phyloP scores from a whole-genome alignment of 2,888 invertebrate genomes.

The Drosophila testacea region DNA sequence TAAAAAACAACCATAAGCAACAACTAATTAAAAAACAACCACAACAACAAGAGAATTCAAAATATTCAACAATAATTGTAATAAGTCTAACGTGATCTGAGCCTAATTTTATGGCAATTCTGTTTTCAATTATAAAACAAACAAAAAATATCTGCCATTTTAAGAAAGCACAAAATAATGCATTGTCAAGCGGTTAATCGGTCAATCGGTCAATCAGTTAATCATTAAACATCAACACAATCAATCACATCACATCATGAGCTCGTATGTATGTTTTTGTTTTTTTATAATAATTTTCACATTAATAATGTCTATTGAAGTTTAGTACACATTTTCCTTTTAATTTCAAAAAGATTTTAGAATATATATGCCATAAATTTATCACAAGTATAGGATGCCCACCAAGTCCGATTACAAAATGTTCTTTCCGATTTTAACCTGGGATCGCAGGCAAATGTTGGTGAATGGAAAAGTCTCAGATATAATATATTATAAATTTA shows the following conservation, averaged over 20 bases:
- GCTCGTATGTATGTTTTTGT: constrained; percentile 17
- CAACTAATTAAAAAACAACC: constrained; percentile 14
- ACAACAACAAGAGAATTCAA: not conserved
- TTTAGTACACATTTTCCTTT: not conserved
- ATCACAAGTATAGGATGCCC: not conserved
- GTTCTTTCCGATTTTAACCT: too few relatives aligned
- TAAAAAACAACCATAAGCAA: constrained; percentile 16
- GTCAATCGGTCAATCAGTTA: not conserved
- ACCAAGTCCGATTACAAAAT: not conserved
- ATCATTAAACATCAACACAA: constrained; percentile 5
- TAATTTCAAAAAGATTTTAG: not conserved
- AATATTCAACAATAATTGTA: constrained; percentile 5
- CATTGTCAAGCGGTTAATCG: constrained; percentile 8
- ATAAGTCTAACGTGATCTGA: constrained; percentile 9
- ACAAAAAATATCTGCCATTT: constrained; percentile 15
- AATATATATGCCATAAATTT: not conserved
- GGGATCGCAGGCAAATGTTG: not conserved
- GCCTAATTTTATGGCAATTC: constrained; percentile 19
- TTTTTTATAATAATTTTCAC: constrained; percentile 3
- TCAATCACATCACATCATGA: constrained; percentile 3
- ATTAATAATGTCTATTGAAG: not conserved
- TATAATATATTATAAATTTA: too few relatives aligned
- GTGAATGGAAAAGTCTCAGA: not conserved
- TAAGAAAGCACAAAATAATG: constrained; percentile 4
- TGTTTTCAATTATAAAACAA: constrained; percentile 17